phyloP scores from a whole-genome alignment of 2,113 vertebrate genomes.

The Tachycineta bicolor region DNA sequence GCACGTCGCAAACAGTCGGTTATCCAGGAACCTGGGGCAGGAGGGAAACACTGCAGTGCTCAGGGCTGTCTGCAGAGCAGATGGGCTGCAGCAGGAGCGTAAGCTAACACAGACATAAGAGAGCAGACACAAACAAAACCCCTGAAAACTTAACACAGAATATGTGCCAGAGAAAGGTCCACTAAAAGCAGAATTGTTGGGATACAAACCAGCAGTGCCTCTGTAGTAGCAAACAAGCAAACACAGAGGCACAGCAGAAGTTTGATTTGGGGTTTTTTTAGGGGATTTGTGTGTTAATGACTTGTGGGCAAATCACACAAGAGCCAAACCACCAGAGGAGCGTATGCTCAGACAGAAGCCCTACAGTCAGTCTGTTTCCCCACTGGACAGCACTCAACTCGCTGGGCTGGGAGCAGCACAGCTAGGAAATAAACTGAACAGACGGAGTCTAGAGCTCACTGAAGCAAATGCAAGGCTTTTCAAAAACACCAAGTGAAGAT shows the following conservation, averaged over 20 bases:
- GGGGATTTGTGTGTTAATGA: not conserved
- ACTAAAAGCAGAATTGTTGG: not conserved
- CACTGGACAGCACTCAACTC: not conserved
- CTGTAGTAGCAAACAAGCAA: rapidly evolving
- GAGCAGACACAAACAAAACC: not conserved
- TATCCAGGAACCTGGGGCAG: slow-evolving; percentile 90
- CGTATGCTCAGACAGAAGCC: not conserved
- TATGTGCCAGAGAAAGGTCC: rapidly evolving
- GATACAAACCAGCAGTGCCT: not conserved
- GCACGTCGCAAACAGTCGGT: slow-evolving; percentile 96
- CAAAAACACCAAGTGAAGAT: rapidly evolving
- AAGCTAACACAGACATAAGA: not conserved
- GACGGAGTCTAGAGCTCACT: rapidly evolving
- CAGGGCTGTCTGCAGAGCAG: not conserved
- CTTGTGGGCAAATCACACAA: not conserved
- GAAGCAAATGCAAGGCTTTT: not conserved
- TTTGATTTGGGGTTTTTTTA: rapidly evolving
- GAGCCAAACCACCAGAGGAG: not conserved
- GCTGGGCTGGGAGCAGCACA: not conserved
- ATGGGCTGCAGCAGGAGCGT: not conserved
- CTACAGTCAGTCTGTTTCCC: rapidly evolving
- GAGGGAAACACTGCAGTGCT: not conserved
- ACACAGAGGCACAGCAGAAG: not conserved
- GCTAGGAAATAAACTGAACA: not conserved
- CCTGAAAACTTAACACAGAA: not conserved